Conservation (phyloP, 2,797 vertebrate genomes). For the Mus spretus region DNA sequence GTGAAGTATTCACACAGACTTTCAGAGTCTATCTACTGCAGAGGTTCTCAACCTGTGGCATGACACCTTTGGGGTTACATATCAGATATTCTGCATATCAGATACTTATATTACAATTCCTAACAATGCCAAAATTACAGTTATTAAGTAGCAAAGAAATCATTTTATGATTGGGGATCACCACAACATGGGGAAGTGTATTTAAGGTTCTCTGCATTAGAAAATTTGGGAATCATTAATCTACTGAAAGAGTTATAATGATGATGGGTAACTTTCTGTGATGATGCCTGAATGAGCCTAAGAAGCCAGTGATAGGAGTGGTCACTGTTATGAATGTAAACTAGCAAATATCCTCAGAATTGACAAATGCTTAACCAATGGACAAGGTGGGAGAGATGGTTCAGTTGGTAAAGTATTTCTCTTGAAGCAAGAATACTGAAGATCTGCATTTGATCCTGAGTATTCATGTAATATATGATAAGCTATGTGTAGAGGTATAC, state of each 20-base stretch:
- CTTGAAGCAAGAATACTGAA: not conserved
- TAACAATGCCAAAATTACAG: not conserved
- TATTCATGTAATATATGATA: not conserved
- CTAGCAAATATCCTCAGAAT: not conserved
- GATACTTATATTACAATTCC: not conserved
- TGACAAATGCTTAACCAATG: not conserved
- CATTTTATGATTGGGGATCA: not conserved
- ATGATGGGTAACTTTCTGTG: not conserved
- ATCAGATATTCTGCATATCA: not conserved
- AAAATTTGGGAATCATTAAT: not conserved
- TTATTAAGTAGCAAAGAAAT: not conserved
- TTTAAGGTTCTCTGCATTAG: not conserved
- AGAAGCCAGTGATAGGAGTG: not conserved
- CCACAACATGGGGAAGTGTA: not conserved
- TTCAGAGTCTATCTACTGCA: not conserved
- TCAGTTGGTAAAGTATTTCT: not conserved
- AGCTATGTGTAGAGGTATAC: not conserved
- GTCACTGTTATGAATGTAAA: not conserved
- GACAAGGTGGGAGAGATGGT: not conserved
- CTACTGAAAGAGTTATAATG: not conserved
- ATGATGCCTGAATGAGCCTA: not conserved
- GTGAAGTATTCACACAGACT: not conserved
- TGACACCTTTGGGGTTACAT: not conserved
- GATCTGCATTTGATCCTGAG: too few relatives aligned
- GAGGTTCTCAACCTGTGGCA: not conserved